Conservation (phyloP, 1,140 invertebrate species). For the Polyergus mexicanus region DNA sequence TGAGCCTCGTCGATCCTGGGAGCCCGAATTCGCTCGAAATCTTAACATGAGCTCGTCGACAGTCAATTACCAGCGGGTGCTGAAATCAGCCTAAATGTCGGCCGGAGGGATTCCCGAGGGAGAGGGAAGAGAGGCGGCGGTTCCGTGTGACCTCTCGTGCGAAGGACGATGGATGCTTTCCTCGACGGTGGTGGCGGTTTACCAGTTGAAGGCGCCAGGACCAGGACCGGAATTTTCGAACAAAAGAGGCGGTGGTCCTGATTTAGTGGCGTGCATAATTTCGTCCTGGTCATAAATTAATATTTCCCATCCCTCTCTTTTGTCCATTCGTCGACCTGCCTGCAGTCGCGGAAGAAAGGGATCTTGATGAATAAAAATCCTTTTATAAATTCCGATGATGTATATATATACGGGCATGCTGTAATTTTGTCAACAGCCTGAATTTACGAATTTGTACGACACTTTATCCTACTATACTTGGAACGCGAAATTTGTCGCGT, state of each 20-base stretch:
- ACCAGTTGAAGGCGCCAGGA: slow-evolving; percentile 45
- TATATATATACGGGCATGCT: neutral
- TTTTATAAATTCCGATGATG: slow-evolving; percentile 37
- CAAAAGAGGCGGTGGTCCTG: slow-evolving; percentile 61
- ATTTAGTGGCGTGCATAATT: slow-evolving; percentile 69
- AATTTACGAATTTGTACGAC: slow-evolving; percentile 33
- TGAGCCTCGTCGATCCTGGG: neutral
- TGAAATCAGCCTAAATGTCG: slow-evolving; percentile 55
- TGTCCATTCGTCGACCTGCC: slow-evolving; percentile 50
- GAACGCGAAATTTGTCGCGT: slow-evolving; percentile 20
- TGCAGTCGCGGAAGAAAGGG: slow-evolving; percentile 58
- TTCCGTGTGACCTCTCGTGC: slow-evolving; percentile 30
- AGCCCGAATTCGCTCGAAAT: slow-evolving; percentile 13
- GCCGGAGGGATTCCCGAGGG: neutral
- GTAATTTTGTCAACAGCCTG: slow-evolving; percentile 40
- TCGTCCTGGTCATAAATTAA: slow-evolving; percentile 69
- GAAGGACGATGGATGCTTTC: slow-evolving; percentile 60
- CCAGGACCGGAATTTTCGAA: slow-evolving; percentile 48
- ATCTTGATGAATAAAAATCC: slow-evolving; percentile 68
- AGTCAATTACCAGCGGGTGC: slow-evolving; percentile 42
- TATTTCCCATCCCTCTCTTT: slow-evolving; percentile 55
- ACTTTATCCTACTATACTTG: neutral
- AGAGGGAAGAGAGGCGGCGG: neutral
- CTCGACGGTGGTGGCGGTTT: slow-evolving; percentile 44
- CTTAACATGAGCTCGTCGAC: slow-evolving; percentile 47